Evolutionary conservation across 1,140 invertebrate genomes (phyloP).

Genomic region (Fragariocoptes setiger): DNA sequence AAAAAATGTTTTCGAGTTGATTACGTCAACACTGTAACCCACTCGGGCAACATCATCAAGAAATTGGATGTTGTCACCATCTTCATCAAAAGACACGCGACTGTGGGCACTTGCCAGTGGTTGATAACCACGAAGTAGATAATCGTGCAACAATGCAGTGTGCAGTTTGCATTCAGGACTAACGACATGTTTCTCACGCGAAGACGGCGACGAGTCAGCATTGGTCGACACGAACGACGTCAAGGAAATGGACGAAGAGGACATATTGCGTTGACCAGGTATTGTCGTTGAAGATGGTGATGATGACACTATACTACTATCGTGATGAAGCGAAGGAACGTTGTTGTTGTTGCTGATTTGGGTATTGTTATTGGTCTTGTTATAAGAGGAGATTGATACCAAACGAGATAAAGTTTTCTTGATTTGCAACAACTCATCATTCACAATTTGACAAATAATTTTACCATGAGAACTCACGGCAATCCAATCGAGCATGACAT

Average conservation of each 20-base stretch:
- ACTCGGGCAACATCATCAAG: no score
- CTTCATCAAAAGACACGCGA: background rate
- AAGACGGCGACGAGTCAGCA: background rate
- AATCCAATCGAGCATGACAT: slow-evolving; percentile 3
- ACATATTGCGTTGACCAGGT: background rate
- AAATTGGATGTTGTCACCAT: no score
- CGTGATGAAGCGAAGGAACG: background rate
- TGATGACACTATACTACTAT: background rate
- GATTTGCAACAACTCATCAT: background rate
- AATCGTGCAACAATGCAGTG: slow-evolving; percentile 7
- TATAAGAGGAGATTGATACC: background rate
- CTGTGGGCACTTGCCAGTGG: slow-evolving; percentile 3
- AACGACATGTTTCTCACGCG: no score
- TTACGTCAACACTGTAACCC: no score
- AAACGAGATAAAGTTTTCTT: background rate
- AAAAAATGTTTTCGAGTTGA: background rate
- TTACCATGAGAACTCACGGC: background rate
- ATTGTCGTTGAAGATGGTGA: background rate
- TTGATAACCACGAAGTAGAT: slow-evolving; percentile 3
- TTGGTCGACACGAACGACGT: background rate
- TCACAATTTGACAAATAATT: background rate
- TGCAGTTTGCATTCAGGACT: no score
- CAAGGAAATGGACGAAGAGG: background rate
- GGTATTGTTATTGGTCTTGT: background rate
- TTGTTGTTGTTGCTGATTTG: background rate